Base-by-base conservation (phyloP, 2,888 invertebrate species). In the Timema cristinae region DNA sequence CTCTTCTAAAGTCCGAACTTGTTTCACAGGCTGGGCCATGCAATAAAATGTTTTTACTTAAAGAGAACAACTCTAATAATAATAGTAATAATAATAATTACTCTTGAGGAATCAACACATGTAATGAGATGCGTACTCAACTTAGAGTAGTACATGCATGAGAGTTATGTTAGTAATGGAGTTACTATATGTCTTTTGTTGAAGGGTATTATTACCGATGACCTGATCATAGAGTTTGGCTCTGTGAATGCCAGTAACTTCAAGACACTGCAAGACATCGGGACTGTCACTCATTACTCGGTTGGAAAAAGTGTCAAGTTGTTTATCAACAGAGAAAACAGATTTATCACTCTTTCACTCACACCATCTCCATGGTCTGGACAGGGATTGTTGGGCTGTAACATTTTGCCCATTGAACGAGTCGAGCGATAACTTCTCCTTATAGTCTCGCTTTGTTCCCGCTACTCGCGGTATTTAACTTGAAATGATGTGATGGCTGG, bases 321-420 rank as follows among this genome's bases (percentile, higher is more conserved):
- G 0, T 77, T 76, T 66, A 79, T 82, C 4, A 76, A 76, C 59
- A 75, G 82, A 77, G 83, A 92, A 54, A 85, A 82, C 7, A 81
- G 81, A 1, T 81, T 85, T 61, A 79, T 86, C 9, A 85, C 85
- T 70, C 77, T 92, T 61, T 84, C 85, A 6, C 82, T 95, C 68
- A 87, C 87, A 11, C 94, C 94, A 0, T 86, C 87, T 75, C 86
- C 86, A 10, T 95, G 94, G 95, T 84, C 84, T 74, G 94, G 94
- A 68, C 88, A 89, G 72, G 93, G 93, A 0, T 81, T 94, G 71
- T 85, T 95, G 51, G 95, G 93, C 5, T 91, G 90, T 79, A 89
- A 88, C 78, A 86, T 91, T 76, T 81, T 88, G 56, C 83, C 84
- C 5, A 72, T 84, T 56, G 85, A 85, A 76, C 74, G 74, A 74